Base-by-base conservation (phyloP, 2,797 vertebrate genomes). In the Helarctos malayanus region DNA sequence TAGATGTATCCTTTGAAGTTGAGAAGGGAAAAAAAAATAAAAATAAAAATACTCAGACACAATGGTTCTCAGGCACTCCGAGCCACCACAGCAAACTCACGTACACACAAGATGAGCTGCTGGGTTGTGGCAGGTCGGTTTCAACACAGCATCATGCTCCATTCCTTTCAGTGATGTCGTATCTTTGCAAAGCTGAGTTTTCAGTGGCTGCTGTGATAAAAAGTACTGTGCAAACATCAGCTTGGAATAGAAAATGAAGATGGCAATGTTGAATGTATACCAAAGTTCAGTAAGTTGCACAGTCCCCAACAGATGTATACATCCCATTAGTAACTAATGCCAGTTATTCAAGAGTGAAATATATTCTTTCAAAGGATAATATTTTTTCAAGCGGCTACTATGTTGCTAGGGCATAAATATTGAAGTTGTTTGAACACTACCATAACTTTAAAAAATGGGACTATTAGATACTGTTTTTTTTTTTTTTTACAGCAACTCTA, bases 1-100 rank as follows among this genome's bases (percentile, higher is more conserved):
- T 0, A 29, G 61, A 10, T 45, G 11, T n/a, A 63, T 21, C 0
- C 49, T 0, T 13, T 54, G 3, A 87, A 69, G 9, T 41, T n/a
- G 80, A 87, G 25, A 65, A 12, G 82, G 54, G 27, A 56, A 93
- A 86, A 81, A 89, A n/a, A 52, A 65, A 90, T 59, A 54, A 89
- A 49, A 61, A 75, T 16, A 23, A 35, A 73, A 80, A 76, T 14
- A 87, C 5, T 35, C 47, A 81, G 49, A 88, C 23, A 35, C 7
- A 21, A 41, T 4, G 9, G 54, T 71, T 95, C 54, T 63, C 9
- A 89, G 21, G 71, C 35, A 81, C 73, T 57, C 49, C n/a, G n/a
- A 61, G 27, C 29, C 61, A 41, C 52, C 61, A 23, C 15, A 25
- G 49, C 68, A 49, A 95, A 76, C 38, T 65, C 47, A 32, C 18